Conservation (phyloP, 2,888 invertebrate species). For the Andrena dorsata region DNA sequence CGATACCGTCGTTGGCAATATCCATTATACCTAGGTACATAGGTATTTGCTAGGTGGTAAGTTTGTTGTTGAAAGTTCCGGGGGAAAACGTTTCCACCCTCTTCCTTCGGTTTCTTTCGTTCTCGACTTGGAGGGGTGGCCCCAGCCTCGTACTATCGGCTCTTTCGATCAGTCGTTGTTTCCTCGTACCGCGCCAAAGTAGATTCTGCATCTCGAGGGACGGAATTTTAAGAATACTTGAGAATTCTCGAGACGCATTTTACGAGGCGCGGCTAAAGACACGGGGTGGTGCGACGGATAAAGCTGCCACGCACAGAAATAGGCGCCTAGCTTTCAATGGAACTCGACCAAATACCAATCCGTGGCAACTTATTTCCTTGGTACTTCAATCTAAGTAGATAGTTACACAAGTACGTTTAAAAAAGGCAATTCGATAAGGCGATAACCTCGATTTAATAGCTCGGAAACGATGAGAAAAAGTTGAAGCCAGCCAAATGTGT, state of each 20-base stretch:
- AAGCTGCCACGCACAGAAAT: constrained; percentile 21
- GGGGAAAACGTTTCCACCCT: constrained; percentile 53
- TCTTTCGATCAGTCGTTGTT: constrained; percentile 34
- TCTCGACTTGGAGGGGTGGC: constrained; percentile 4
- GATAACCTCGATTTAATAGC: constrained; percentile 34
- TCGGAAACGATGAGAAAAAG: not conserved
- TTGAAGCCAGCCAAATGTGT: constrained; percentile 31
- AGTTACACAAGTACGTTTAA: not conserved
- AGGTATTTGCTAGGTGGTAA: constrained; percentile 56
- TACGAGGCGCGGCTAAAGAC: constrained; percentile 23
- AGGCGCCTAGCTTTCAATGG: constrained; percentile 12
- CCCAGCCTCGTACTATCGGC: constrained; percentile 20
- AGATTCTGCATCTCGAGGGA: constrained; percentile 28
- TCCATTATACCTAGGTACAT: constrained; percentile 38
- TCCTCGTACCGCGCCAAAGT: constrained; percentile 16
- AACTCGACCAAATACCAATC: constrained; percentile 18
- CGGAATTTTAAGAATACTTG: constrained; percentile 44
- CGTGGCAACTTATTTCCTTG: too few relatives aligned
- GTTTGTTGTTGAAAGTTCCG: constrained; percentile 49
- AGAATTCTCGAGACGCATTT: constrained; percentile 50
- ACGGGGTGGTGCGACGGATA: not conserved
- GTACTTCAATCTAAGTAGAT: too few relatives aligned
- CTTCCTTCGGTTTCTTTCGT: constrained; percentile 8
- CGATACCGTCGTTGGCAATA: constrained; percentile 53
- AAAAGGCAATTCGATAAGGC: not conserved